Conservation (phyloP, 2,797 vertebrate genomes). For the Taeniopygia guttata region DNA sequence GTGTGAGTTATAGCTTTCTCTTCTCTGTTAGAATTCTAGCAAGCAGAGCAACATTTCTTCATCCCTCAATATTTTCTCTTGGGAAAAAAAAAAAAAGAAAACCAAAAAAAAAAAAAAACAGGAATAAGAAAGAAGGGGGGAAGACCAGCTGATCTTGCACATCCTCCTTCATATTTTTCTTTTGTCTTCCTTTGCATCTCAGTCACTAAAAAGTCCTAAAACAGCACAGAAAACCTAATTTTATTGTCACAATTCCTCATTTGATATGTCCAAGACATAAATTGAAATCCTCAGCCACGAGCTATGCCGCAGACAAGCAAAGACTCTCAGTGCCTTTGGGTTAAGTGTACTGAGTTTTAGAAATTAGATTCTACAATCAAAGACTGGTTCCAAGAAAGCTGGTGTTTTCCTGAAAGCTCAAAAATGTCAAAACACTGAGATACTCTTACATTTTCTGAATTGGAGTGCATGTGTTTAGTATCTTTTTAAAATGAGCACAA, state of each 20-base stretch:
- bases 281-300: not conserved
- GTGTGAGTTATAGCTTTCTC: not conserved
- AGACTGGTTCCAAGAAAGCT: not conserved
- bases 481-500: not conserved
- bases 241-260: not conserved
- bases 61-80: not conserved
- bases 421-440: not conserved
- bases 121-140: not conserved
- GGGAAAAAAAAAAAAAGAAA: not conserved
- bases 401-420: not conserved
- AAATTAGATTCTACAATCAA: not conserved
- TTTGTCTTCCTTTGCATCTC: not conserved
- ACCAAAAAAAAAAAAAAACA: not conserved
- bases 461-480: not conserved
- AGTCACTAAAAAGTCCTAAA: not conserved
- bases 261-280: not conserved
- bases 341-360: not conserved
- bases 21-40: not conserved
- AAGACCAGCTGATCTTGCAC: not conserved
- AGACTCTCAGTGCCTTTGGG: not conserved
- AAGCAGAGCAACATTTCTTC: not conserved
- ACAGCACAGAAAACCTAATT: not conserved
- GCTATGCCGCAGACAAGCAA: not conserved
- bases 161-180: not conserved
- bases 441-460: not conserved